These are phyloP conservation scores for Acanthopleura granulata DNA, from an alignment of 2,888 invertebrate species.

Conservation along the genomic window DNA sequence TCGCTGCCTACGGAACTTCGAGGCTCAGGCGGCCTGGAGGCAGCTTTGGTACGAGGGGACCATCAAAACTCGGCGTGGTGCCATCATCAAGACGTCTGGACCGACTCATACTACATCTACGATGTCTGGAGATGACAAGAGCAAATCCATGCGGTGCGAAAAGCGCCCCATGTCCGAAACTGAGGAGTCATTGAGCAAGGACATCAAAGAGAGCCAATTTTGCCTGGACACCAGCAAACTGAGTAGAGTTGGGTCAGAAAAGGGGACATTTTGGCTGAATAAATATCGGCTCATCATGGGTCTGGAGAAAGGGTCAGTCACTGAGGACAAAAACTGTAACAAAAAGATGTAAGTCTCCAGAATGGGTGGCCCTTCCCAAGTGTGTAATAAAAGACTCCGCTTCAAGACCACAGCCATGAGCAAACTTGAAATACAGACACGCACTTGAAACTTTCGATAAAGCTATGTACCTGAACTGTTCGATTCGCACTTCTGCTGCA, in stretches of 20 bases:
- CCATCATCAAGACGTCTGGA: not conserved
- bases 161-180: not conserved
- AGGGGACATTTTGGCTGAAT: conserved; percentile 8
- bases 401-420: no score
- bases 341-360: not conserved
- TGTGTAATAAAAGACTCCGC: no score
- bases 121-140: not conserved
- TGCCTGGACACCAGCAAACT: not conserved
- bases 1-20: conserved; percentile 23
- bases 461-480: no score
- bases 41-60: conserved; percentile 21
- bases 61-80: conserved; percentile 16
- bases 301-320: not conserved
- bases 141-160: not conserved
- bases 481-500: no score
- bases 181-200: not conserved
- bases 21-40: conserved; percentile 23
- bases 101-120: not conserved
- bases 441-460: no score
- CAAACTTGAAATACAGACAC: no score
- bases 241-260: not conserved
- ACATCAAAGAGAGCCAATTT: not conserved
- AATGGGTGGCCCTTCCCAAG: no score
- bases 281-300: not conserved
- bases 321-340: not conserved